Evolutionary conservation across 2,113 vertebrate genomes (phyloP), one percentile per base, ranked within the genome.

Genomic region (Eubucco bourcierii): DNA sequence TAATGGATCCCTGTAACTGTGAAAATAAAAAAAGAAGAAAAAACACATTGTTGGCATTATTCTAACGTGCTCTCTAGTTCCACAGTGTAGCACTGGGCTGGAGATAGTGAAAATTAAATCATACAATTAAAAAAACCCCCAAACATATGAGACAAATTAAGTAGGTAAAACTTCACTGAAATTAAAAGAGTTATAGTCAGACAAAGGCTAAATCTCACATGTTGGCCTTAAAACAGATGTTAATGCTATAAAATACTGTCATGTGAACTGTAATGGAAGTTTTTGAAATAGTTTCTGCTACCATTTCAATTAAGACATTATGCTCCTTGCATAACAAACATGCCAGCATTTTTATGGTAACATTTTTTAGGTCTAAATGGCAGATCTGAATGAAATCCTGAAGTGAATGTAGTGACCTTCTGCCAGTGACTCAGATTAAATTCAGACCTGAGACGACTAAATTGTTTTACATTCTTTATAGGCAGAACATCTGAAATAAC

Each of bases 1-100:
- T 98, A 96, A 97, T 95, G 67, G 98, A 97, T 98, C 98, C 98
- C 96, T 98, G 98, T 96, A 98, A 93, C 97, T 97, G 97, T 67
- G 90, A 93, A 88, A 94, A 91, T 25, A 91, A 4, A 77, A 77
- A 16, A 86, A 95, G 60, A 93, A 80, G 61, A 88, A 91, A 92
- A 88, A 91, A 90, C 58, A 29, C 0, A 7, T 95, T 94, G 95
- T 24, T 73, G 90, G 74, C 34, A 52, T 56, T 64, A 87, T 74
- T 93, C 83, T 83, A 93, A 92, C 44, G 66, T 12, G 68, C 9
- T 33, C 53, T 70, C 79, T 80, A 95, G 47, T 60, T 84, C 58
- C 70, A 63, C 5, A 28, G 29, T 55, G 25, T 52, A 92, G 50
- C 29, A 66, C 29, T 34, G 55, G 15, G 50, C 39, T 64, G 71